Conservation (phyloP, 1,140 invertebrate genomes). For the Drosophila lini region DNA sequence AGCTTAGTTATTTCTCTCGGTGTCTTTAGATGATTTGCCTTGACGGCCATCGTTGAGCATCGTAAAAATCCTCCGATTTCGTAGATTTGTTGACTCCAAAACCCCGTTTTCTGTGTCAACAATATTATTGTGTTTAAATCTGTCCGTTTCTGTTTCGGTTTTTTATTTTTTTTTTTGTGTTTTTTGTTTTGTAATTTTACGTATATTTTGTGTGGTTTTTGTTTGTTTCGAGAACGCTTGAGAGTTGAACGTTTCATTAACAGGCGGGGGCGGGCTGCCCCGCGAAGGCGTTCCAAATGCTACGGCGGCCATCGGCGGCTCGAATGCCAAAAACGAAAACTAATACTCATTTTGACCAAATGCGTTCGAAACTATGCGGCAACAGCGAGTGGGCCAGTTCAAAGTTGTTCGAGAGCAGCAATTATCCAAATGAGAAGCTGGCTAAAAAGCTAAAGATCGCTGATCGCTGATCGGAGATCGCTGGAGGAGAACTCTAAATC, state of each 20-base stretch:
- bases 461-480: neutral
- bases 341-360: constrained; percentile 80
- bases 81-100: constrained; percentile 40
- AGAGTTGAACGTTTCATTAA: constrained; percentile 50
- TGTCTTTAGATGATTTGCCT: constrained; percentile 43
- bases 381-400: constrained; percentile 61
- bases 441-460: constrained; percentile 13
- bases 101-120: constrained; percentile 48
- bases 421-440: constrained; percentile 42
- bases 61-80: constrained; percentile 67
- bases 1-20: neutral
- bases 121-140: constrained; percentile 37
- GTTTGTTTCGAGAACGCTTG: constrained; percentile 54
- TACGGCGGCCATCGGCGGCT: constrained; percentile 55
- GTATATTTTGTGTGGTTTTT: constrained; percentile 11
- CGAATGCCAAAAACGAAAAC: constrained; percentile 68
- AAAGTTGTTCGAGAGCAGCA: constrained; percentile 44
- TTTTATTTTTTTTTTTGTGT: constrained; percentile 18
- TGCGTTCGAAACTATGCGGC: constrained; percentile 59
- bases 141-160: constrained; percentile 32
- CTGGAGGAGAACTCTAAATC: constrained; percentile 7
- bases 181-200: constrained; percentile 1
- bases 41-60: constrained; percentile 45
- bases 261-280: constrained; percentile 49
- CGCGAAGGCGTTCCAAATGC: constrained; percentile 46